Evolutionary conservation across 2,888 invertebrate species (phyloP).

Genomic region (Branchipolynoe longqiensis): DNA sequence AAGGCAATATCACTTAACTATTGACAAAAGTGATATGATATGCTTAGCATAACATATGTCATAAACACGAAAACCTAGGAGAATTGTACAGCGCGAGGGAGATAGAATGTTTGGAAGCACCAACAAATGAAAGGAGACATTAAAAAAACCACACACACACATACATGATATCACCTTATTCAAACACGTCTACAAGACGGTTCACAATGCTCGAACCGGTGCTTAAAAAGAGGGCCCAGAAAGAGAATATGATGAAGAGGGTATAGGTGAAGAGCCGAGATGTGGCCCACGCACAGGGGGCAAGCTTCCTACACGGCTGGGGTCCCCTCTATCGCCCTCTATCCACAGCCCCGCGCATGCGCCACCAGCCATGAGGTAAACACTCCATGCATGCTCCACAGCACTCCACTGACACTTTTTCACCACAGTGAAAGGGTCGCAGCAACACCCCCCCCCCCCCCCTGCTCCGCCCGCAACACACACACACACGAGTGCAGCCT

Average conservation of each 20-base stretch:
- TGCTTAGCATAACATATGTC: too few relatives aligned
- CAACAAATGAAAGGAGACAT: too few relatives aligned
- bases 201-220: neutral
- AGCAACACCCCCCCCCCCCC: too few relatives aligned
- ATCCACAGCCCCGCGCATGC: neutral
- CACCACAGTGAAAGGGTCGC: conserved; percentile 3
- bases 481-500: conserved; percentile 4
- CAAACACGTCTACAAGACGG: neutral
- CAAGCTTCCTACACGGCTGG: too few relatives aligned
- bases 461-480: conserved; percentile 26
- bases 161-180: neutral
- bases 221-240: neutral
- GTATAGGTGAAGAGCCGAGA: too few relatives aligned
- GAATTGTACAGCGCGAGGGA: neutral
- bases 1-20: neutral
- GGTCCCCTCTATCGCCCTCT: neutral
- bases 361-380: conserved; percentile 15
- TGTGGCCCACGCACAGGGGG: too few relatives aligned
- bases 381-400: conserved; percentile 9
- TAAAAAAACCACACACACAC: too few relatives aligned
- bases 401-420: neutral
- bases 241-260: neutral
- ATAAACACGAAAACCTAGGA: neutral
- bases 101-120: neutral
- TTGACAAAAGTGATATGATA: too few relatives aligned